Evolutionary conservation across 2,797 vertebrate genomes (phyloP).

Genomic region (Taenioides sp.): DNA sequence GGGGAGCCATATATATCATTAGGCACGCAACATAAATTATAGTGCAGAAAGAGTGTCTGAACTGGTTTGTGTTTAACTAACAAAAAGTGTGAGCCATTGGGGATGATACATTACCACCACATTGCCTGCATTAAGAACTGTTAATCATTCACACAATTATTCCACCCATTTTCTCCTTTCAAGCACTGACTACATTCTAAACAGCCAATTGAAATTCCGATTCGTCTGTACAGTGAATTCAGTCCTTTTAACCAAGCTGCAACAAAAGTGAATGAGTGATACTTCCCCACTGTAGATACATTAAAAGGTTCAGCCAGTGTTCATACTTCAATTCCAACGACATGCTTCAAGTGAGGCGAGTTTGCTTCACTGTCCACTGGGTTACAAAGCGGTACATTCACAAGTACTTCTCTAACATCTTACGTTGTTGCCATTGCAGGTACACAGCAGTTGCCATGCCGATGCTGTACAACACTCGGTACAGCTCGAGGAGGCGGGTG

Average conservation of each 20-base stretch:
- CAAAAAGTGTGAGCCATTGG: neutral
- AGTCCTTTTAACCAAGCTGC: conserved; percentile 27
- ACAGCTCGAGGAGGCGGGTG: conserved; percentile 95
- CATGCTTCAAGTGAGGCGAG: conserved; percentile 1
- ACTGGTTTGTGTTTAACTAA: neutral
- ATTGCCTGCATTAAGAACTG: neutral
- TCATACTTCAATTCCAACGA: conserved; percentile 47
- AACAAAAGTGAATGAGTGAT: conserved; percentile 18
- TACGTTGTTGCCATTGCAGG: conserved; percentile 61
- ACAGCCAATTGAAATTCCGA: conserved; percentile 8
- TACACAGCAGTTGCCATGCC: conserved; percentile 99
- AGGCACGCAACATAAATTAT: neutral
- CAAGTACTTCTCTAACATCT: neutral
- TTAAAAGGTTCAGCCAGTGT: conserved; percentile 38
- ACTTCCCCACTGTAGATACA: conserved; percentile 36
- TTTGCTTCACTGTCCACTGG: conserved; percentile 15
- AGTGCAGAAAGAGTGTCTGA: neutral
- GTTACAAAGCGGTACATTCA: neutral
- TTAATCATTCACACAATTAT: neutral
- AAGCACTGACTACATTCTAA: conserved; percentile 3
- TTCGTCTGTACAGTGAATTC: neutral
- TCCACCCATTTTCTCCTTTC: neutral
- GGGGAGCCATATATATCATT: too few relatives aligned
- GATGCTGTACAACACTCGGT: conserved; percentile 98
- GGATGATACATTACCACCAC: neutral